A percentile compares a stretch with the other conserved stretches of the same genome.
phyloP scores from a whole-genome alignment of 2,113 vertebrate genomes.

The Pipa parva region DNA sequence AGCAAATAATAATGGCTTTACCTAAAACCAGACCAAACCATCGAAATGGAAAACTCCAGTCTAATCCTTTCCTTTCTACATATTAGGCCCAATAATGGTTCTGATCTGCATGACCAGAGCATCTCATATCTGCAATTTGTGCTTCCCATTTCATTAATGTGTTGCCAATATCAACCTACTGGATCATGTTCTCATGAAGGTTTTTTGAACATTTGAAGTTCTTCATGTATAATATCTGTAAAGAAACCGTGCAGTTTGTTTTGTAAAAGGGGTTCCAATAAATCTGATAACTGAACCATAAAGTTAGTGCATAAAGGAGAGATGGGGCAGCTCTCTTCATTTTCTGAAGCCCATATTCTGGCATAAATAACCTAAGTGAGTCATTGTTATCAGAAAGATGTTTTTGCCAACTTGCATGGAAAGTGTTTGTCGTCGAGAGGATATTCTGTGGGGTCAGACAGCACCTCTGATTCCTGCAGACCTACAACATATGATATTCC shows the following conservation, averaged over 20 bases:
- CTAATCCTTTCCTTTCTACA: no score
- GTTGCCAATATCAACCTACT: conserved; percentile 6
- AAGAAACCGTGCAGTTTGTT: background rate
- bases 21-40: background rate
- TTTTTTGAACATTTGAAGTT: conserved; percentile 3
- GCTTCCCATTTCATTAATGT: conserved; percentile 2
- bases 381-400: conserved; percentile 4
- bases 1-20: background rate
- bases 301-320: background rate
- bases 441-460: conserved; percentile 15
- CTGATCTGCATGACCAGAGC: conserved; percentile 10
- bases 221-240: background rate
- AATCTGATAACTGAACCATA: background rate
- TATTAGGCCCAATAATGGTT: no score
- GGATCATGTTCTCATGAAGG: background rate
- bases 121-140: conserved; percentile 6
- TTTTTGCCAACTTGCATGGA: background rate
- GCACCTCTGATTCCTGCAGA: conserved; percentile 1
- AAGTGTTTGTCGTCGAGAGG: background rate
- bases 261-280: background rate
- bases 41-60: no score
- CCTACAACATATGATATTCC: conserved; percentile 1
- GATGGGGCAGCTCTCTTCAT: background rate
- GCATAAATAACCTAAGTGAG: background rate
- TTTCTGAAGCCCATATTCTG: background rate